Evolutionary conservation across 2,797 vertebrate genomes (phyloP).

Genomic region (Saguinus oedipus): DNA sequence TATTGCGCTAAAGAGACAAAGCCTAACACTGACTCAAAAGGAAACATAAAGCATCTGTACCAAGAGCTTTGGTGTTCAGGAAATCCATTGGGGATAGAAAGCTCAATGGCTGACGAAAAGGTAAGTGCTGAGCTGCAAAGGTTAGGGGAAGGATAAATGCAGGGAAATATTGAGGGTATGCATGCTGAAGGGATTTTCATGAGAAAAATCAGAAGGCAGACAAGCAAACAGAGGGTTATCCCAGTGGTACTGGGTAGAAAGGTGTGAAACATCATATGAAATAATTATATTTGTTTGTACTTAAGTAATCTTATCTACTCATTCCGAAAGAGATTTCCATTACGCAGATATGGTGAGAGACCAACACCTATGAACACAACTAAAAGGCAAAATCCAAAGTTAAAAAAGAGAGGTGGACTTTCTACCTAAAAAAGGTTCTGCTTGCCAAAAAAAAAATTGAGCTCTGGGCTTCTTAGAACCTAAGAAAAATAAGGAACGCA

Average conservation of each 20-base stretch:
- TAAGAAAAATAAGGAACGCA: background rate
- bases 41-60: background rate
- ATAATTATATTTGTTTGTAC: background rate
- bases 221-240: background rate
- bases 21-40: background rate
- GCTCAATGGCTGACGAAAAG: background rate
- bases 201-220: background rate
- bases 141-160: background rate
- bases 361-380: background rate
- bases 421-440: background rate
- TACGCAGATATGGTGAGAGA: background rate
- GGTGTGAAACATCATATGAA: background rate
- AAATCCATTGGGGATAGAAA: background rate
- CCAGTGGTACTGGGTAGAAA: background rate
- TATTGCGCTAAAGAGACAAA: constrained; percentile 38
- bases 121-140: background rate
- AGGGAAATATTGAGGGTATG: background rate
- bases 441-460: background rate
- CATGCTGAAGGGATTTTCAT: background rate
- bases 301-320: background rate
- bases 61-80: background rate
- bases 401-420: background rate
- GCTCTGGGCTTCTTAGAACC: background rate
- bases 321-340: background rate
- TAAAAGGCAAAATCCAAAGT: background rate